phyloP scores from a whole-genome alignment of 2,113 vertebrate species.

The Sylvicapra grimmia region DNA sequence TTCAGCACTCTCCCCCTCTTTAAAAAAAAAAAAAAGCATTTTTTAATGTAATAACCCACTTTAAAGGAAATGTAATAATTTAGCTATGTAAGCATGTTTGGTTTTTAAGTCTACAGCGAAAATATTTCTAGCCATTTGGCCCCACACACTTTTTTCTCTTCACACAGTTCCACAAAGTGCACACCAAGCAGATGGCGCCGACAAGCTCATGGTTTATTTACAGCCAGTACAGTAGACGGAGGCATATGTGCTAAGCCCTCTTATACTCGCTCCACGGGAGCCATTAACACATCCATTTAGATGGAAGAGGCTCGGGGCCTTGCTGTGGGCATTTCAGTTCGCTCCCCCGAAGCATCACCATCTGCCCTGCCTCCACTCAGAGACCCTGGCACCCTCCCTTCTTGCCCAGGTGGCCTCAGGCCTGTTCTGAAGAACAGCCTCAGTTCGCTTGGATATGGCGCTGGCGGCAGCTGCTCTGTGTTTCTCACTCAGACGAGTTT shows the following conservation, averaged over 20 bases:
- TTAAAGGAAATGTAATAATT: slow-evolving; percentile 24
- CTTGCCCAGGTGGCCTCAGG: not conserved
- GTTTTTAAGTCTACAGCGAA: slow-evolving; percentile 21
- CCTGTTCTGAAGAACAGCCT: not conserved
- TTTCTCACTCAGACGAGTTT: not conserved
- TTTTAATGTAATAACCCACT: not conserved
- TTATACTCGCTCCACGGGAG: slow-evolving; percentile 8
- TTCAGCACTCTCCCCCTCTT: not conserved
- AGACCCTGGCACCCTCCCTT: not conserved
- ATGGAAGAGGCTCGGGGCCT: slow-evolving; percentile 17
- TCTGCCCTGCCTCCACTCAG: slow-evolving; percentile 43
- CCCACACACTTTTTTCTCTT: slow-evolving; percentile 8
- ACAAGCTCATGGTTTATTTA: slow-evolving; percentile 53
- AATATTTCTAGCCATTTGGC: slow-evolving; percentile 48
- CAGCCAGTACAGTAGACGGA: slow-evolving; percentile 55
- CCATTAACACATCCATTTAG: slow-evolving; percentile 64
- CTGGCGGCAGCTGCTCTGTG: not conserved
- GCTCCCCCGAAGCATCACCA: slow-evolving; percentile 38
- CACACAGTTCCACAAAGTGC: slow-evolving; percentile 25
- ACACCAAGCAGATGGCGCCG: slow-evolving; percentile 56
- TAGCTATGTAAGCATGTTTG: slow-evolving; percentile 26
- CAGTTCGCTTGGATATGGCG: not conserved
- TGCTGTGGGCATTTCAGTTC: slow-evolving; percentile 14
- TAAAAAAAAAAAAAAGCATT: not conserved
- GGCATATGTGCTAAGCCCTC: slow-evolving; percentile 52